Base-by-base conservation (phyloP, 2,888 invertebrate genomes). In the Drosophila barbarae region DNA sequence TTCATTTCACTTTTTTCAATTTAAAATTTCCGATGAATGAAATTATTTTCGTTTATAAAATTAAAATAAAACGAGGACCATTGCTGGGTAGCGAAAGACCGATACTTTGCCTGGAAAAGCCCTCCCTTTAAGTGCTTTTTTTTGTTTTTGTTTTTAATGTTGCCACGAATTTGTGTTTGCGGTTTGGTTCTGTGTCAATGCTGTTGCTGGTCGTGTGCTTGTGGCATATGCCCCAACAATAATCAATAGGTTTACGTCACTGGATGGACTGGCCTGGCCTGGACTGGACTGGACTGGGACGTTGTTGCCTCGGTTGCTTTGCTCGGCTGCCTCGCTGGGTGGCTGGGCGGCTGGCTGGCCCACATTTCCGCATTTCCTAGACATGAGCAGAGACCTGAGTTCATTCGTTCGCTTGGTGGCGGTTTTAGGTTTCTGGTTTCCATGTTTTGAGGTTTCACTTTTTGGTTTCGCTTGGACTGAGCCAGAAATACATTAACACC, bases 241-340 rank as follows among this genome's bases (percentile, higher is more conserved):
- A 80, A 80, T 80, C 80, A 75, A 80, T 80, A 80, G 70, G 72
- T 77, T 83, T 84, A 64, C 80, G 85, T 80, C 80, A 80, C 73
- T 85, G 71, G 68, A 75, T 69, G 55, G 47, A 39, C 69, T 5
- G 15, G 26, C 73, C 28, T 30, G 28, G 41, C 7, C 30, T 34
- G 36, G 34, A 64, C 74, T 60, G 38, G 38, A 38, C 38, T 85
- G 71, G 67, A 75, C 28, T 30, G 28, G 41, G 67, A 56, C 53
- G 41, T 41, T 59, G 38, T 41, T 49, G 44, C 21, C 35, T 44
- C 59, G 59, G 21, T 13, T 32, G 44, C 53, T 21, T 41, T 53
- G 30, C 18, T 59, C 30, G 28, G 44, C 32, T 30, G 59, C 30
- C 42, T 58, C 23, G 23, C 23, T 23, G 23, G 23, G 23, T 23